Evolutionary conservation across 2,888 invertebrate genomes (phyloP), one percentile per base, ranked within the genome.

Genomic region (Cheilosia variabilis): DNA sequence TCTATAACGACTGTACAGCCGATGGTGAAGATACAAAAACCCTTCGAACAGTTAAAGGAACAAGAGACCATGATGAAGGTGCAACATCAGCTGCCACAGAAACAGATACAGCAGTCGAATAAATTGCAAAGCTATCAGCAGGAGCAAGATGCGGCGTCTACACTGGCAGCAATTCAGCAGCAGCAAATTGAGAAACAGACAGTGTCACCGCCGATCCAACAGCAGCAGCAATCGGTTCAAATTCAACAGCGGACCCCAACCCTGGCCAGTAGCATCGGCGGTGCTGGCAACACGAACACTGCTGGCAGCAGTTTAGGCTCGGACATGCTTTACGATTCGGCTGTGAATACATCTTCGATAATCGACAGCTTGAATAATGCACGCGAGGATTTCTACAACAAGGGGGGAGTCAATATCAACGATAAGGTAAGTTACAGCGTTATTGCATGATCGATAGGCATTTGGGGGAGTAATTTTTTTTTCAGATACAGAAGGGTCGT

Each of bases 311-410:
- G 87, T 82, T 52, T 87, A 47, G 52, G 80, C 57, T 87, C 81
- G 17, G 90, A 90, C 72, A 89, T 92, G 79, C 90, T 90, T 82
- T 92, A 92, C 86, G 91, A 91, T 90, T 88, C 89, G 3, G 91
- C 91, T 89, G 92, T 91, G 84, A 92, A 92, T 88, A 90, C 92
- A 55, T 91, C 92, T 66, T 91, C 92, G 45, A 90, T 92, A 86
- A 92, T 92, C 88, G 92, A 92, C 88, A 92, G 91, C 88, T 89
- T 92, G 65, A 91, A 91, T 89, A 90, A 91, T 83, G 90, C 92
- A 81, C 91, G 92, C 73, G 91, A 92, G 81, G 92, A 92, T 88
- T 91, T 91, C 88, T 92, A 91, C 88, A 90, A 91, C 75, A 89
- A 91, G 77, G 82, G 87, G 77, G 88, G 88, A 86, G 88, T 88